Base-by-base conservation (phyloP, 2,888 invertebrate genomes). In the Seira sanloemensis region DNA sequence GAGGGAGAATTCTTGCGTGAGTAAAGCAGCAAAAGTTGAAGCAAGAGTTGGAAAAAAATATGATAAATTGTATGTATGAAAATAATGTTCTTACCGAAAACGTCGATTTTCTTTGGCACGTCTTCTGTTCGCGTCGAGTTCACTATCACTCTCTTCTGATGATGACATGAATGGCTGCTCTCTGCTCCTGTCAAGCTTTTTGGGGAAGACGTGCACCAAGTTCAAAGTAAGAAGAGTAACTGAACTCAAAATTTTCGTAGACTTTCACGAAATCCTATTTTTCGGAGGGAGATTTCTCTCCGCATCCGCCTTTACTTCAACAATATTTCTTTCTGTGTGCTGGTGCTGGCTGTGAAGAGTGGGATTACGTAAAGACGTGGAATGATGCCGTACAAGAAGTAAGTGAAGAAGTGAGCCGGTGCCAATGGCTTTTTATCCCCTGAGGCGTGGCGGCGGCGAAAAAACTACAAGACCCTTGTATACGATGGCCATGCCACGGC, bases 341-440 rank as follows among this genome's bases (percentile, higher is more conserved):
- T 9, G 62, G 12, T 16, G 62, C 19, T 19, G 23, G 23, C n/a
- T n/a, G 58, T 58, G 58, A 18, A 58, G 58, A 58, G 2, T 4
- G 58, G n/a, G 58, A 58, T n/a, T 7, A 58, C 4, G 37, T 12
- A 12, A 12, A 12, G 58, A 58, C n/a, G n/a, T n/a, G n/a, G 2
- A 18, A 50, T 50, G 50, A 50, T 50, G 50, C 50, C 50, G 50
- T 50, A 50, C 12, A 37, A 50, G 50, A 62, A 62, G 62, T 62
- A n/a, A n/a, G 62, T 62, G 23, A 62, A 62, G 62, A 62, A 21
- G 62, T 62, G 23, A 62, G 78, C 83, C 83, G 83, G 83, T 83
- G 83, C 83, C 83, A 83, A 83, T 83, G 77, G 83, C 83, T 78
- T 69, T 79, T 66, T 74, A 80, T 83, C 77, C 83, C 83, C 83